phyloP scores from a whole-genome alignment of 2,797 vertebrate species.

The Tenualosa thibaudeaui region DNA sequence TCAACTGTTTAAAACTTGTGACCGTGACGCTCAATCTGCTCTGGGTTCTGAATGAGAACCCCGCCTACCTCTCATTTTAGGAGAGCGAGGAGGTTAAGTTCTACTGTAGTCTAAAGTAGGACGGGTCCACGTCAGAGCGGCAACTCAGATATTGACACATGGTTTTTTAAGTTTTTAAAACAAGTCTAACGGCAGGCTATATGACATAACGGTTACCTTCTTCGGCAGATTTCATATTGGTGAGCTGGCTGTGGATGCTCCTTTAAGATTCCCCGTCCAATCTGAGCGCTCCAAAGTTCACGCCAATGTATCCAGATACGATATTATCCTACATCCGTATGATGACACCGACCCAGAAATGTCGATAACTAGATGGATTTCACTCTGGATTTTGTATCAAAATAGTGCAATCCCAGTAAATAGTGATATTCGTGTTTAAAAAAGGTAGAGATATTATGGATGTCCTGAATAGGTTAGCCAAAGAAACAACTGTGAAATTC shows the following conservation, averaged over 20 bases:
- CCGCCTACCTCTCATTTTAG: conserved; percentile 19
- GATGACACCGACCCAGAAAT: neutral
- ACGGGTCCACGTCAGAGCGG: neutral
- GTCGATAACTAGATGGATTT: neutral
- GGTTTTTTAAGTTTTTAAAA: neutral
- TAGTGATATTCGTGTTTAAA: neutral
- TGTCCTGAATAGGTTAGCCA: neutral
- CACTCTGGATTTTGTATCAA: neutral
- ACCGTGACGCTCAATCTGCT: conserved; percentile 24
- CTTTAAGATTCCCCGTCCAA: conserved; percentile 17
- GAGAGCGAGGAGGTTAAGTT: conserved; percentile 9
- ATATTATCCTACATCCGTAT: conserved; percentile 18
- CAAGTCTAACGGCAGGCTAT: neutral
- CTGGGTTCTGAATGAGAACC: conserved; percentile 2
- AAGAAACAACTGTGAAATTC: neutral
- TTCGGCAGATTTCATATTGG: conserved; percentile 88
- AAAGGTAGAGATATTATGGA: neutral
- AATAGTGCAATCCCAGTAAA: conserved; percentile 3
- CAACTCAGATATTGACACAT: neutral
- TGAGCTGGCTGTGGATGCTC: conserved; percentile 16
- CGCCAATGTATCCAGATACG: conserved; percentile 21
- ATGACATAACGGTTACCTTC: conserved; percentile 80
- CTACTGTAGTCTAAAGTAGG: conserved; percentile 8
- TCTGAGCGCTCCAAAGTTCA: conserved; percentile 1
- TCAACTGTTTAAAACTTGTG: conserved; percentile 25